Base-by-base conservation (phyloP, 1,140 invertebrate genomes). In the Sipha flava region DNA sequence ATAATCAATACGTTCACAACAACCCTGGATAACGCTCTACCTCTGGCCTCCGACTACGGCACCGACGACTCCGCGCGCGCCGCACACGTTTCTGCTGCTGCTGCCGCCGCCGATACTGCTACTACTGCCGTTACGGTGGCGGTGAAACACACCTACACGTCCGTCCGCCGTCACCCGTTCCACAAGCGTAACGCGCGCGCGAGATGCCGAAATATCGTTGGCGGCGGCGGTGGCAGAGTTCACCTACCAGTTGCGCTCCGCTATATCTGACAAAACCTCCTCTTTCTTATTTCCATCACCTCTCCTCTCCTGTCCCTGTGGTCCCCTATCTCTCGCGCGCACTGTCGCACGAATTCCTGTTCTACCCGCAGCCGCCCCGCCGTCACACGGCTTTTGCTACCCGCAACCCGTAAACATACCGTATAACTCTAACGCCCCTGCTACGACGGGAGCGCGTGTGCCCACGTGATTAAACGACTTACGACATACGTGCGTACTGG, bases 1-100 rank as follows among this genome's bases (percentile, higher is more conserved):
- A 77, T 77, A 77, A 77, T 77, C 73, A 77, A 77, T 77, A 77
- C 73, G 73, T 59, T 40, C 49, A 59, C 47, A 77, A 77, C 73
- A 77, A 77, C 73, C 73, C 73, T 77, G 73, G 73, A 77, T 59
- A 77, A 77, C 73, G 73, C 31, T 23, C 47, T 49, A 10, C 40
- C 37, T 72, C 3, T 45, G 29, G 31, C 70, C 49, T n/a, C 47
- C 62, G n/a, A 5, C 59, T 5, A 10, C 59, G 7, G 6, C 18
- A 9, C 2, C 59, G 31, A 10, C 59, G 9, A 18, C 14, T 3
- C 3, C 34, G 21, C 40, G 37, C 21, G 37, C 37, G 40, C 16
- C 37, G 37, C 40, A 16, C 40, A 26, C 40, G 34, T 45, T 26
- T 3, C n/a, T 45, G 37, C 14, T 16, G 37, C 21, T 26, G n/a